Conservation (phyloP, 2,888 invertebrate species). For the Caenorhabditis afra region DNA sequence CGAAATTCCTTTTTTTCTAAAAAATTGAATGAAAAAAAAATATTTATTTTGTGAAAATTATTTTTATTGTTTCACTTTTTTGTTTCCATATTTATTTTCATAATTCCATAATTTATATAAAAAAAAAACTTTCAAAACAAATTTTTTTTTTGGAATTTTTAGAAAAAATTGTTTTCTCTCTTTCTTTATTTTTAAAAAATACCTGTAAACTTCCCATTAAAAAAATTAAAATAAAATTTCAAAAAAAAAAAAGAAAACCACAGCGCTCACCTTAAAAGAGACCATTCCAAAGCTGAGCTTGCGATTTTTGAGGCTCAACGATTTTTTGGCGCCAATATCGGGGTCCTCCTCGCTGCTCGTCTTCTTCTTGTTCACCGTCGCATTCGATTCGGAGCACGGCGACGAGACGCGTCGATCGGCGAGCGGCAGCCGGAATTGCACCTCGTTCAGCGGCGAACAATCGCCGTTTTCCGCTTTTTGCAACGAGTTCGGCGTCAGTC, state of each 20-base stretch:
- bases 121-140: no score
- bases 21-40: no score
- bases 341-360: conserved; percentile 75
- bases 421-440: conserved; percentile 65
- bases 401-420: conserved; percentile 64
- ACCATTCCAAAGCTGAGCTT: conserved; percentile 76
- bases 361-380: conserved; percentile 72
- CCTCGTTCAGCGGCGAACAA: conserved; percentile 69
- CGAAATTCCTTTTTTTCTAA: no score
- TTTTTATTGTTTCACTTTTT: no score
- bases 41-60: no score
- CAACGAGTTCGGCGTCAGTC: conserved; percentile 60
- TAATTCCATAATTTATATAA: no score
- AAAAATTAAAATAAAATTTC: background rate
- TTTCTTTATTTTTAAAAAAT: no score
- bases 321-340: conserved; percentile 73
- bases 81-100: no score
- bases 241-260: background rate
- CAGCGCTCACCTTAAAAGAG: conserved; percentile 69
- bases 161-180: no score
- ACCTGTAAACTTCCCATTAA: background rate
- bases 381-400: conserved; percentile 55
- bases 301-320: conserved; percentile 72
- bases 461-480: conserved; percentile 72
- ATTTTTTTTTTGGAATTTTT: no score